Evolutionary conservation across 1,140 invertebrate species (phyloP).

Genomic region (Teleogryllus occipitalis): DNA sequence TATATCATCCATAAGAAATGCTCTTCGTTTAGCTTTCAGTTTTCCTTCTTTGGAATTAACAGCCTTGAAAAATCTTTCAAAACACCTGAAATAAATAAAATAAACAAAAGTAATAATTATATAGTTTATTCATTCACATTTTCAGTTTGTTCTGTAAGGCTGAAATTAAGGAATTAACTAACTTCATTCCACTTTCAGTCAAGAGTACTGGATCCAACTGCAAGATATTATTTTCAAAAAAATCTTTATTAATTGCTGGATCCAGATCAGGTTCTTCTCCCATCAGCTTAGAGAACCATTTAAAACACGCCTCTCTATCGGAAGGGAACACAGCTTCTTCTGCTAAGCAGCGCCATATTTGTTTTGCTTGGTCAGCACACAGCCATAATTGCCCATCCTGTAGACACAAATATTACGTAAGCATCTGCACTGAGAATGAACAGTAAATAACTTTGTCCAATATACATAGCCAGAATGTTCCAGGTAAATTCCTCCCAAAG

Average conservation of each 20-base stretch:
- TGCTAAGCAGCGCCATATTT: slow-evolving; percentile 94
- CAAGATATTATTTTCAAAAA: slow-evolving; percentile 93
- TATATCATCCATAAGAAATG: slow-evolving; percentile 69
- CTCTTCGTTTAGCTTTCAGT: slow-evolving; percentile 74
- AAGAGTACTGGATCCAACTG: slow-evolving; percentile 83
- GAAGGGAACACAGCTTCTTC: slow-evolving; percentile 84
- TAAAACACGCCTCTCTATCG: slow-evolving; percentile 94
- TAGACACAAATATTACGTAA: neutral
- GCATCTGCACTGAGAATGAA: neutral
- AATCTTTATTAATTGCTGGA: slow-evolving; percentile 91
- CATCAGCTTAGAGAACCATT: slow-evolving; percentile 99
- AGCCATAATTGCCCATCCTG: slow-evolving; percentile 91
- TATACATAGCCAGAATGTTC: too few species aligned
- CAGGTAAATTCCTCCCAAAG: too few species aligned
- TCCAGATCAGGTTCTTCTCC: slow-evolving; percentile 94
- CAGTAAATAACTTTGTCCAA: too few species aligned
- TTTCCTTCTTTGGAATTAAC: slow-evolving; percentile 95
- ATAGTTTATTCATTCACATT: neutral
- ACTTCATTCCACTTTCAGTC: slow-evolving; percentile 94
- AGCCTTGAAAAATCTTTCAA: slow-evolving; percentile 92
- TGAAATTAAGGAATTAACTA: slow-evolving; percentile 29
- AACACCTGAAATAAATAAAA: slow-evolving; percentile 50
- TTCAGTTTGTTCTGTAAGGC: neutral
- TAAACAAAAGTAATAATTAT: neutral
- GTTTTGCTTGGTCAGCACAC: slow-evolving; percentile 91